A percentile compares a stretch with the other conserved stretches of the same genome.
phyloP scores from a whole-genome alignment of 2,797 vertebrate genomes.

The Lindbergichthys nudifrons region DNA sequence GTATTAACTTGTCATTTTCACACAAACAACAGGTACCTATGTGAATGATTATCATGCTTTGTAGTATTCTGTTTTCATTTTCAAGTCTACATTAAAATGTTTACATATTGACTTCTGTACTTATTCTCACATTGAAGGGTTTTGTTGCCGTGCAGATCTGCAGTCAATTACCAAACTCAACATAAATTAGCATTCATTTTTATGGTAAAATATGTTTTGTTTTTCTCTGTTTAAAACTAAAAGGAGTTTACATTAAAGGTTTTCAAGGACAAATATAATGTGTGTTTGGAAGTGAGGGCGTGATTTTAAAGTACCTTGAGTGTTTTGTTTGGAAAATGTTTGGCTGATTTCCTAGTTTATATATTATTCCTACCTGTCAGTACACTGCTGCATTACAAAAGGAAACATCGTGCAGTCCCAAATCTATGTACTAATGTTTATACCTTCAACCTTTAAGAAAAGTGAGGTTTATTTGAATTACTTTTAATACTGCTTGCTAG shows the following conservation, averaged over 20 bases:
- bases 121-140: not conserved
- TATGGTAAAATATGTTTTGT: not conserved
- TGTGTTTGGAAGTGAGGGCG: not conserved
- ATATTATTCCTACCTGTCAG: no score
- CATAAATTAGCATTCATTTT: not conserved
- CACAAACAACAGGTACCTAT: no score
- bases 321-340: constrained; percentile 5
- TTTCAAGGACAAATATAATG: not conserved
- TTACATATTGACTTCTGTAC: no score
- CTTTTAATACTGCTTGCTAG: no score
- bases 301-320: not conserved
- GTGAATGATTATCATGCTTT: no score
- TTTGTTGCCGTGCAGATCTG: not conserved
- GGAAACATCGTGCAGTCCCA: not conserved
- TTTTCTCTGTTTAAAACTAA: not conserved
- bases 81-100: no score
- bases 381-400: not conserved
- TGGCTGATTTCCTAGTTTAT: not conserved
- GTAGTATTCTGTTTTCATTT: no score
- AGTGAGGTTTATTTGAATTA: no score
- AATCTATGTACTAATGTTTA: no score
- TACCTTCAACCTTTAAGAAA: no score
- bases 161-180: not conserved
- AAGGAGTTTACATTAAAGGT: not conserved
- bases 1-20: no score